Evolutionary conservation across 2,113 vertebrate species (phyloP).

Genomic region (Psilopogon haemacephalus): DNA sequence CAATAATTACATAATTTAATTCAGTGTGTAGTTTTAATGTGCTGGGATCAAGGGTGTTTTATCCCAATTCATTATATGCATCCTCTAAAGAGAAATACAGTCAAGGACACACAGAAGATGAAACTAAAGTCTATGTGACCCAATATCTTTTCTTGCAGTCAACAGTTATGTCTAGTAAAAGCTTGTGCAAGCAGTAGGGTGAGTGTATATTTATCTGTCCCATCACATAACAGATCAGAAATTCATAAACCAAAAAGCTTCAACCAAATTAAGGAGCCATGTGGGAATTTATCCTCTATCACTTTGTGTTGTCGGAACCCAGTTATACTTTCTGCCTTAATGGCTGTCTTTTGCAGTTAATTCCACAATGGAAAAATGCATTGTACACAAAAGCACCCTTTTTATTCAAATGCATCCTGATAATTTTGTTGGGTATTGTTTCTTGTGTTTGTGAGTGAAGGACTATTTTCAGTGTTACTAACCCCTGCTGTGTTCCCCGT

Average conservation of each 20-base stretch:
- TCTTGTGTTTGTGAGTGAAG: not conserved
- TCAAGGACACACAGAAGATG: not conserved
- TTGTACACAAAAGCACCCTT: not conserved
- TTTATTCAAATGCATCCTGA: not conserved
- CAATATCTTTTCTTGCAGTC: not conserved
- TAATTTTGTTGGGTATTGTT: not conserved
- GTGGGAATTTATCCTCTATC: not conserved
- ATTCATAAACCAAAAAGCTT: not conserved
- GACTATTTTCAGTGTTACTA: not conserved
- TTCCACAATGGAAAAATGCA: not conserved
- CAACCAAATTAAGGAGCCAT: not conserved
- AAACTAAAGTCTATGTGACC: rapidly evolving
- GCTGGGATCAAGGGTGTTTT: not conserved
- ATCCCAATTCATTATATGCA: not conserved
- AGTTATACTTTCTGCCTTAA: not conserved
- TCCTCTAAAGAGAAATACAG: not conserved
- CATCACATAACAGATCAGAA: not conserved
- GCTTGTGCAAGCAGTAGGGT: not conserved
- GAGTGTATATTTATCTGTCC: not conserved
- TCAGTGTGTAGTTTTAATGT: not conserved
- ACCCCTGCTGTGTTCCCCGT: not conserved
- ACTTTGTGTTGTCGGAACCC: not conserved
- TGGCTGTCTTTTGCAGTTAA: not conserved
- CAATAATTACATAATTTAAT: not conserved
- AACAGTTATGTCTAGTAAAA: not conserved